Conservation (phyloP, 2,797 vertebrate species). For the Monodelphis domestica region DNA sequence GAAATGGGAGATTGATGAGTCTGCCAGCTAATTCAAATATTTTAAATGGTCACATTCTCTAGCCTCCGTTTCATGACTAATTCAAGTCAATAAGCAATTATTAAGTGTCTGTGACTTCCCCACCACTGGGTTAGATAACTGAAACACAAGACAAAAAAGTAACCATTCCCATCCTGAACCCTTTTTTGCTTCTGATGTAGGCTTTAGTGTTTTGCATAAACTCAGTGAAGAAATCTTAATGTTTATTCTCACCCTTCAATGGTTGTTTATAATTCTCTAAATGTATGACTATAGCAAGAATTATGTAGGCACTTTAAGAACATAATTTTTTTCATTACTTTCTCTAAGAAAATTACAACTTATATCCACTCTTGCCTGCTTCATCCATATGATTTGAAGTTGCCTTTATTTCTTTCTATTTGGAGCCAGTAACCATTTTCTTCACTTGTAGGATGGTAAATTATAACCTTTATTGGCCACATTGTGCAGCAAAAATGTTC, state of each 20-base stretch:
- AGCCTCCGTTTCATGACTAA: not conserved
- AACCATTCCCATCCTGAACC: not conserved
- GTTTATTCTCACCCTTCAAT: not conserved
- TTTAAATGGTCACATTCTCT: not conserved
- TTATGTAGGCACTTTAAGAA: conserved; percentile 20
- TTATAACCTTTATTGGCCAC: conserved; percentile 28
- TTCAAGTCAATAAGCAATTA: not conserved
- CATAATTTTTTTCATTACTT: conserved; percentile 27
- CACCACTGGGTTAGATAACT: not conserved
- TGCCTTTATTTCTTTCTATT: conserved; percentile 24
- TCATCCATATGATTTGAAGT: conserved; percentile 37
- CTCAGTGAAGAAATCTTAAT: conserved; percentile 42
- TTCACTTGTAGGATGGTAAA: not conserved
- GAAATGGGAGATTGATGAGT: not conserved
- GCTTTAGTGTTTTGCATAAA: not conserved
- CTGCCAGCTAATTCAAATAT: not conserved
- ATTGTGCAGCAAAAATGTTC: conserved; percentile 28
- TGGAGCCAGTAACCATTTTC: conserved; percentile 1
- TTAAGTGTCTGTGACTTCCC: not conserved
- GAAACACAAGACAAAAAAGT: not conserved
- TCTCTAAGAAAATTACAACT: conserved; percentile 22
- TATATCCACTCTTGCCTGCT: not conserved
- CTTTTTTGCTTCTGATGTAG: not conserved
- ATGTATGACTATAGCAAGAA: conserved; percentile 13
- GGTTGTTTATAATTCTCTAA: not conserved